Base-by-base conservation (phyloP, 2,888 invertebrate species). In the Drosophila mimica region DNA sequence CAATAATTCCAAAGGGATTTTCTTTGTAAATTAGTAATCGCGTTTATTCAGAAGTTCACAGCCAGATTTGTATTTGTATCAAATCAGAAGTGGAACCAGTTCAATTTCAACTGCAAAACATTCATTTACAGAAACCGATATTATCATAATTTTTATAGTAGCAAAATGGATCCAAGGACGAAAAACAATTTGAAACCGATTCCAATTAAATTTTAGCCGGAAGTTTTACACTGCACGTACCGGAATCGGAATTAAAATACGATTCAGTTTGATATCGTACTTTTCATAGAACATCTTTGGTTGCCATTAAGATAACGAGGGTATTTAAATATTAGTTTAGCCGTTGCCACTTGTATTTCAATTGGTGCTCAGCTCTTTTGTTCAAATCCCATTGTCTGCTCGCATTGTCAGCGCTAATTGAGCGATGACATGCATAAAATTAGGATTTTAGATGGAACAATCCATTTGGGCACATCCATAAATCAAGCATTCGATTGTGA, bases 391-490 rank as follows among this genome's bases (percentile, higher is more conserved):
- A 63, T 67, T 73, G 65, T 77, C 52, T 49, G 53, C 11, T 13
- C 3, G 17, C 28, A 38, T 56, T 54, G 49, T 54, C 53, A 31
- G 54, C 60, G 68, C 68, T 75, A 80, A 81, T 78, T 78, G 81
- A 71, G 78, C 60, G 48, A 66, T 73, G 67, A 63, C 74, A 81
- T 63, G 78, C 73, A 81, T 60, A 59, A 56, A 68, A 65, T 59
- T n/a, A 51, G 52, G 20, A 46, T 40, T 33, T 36, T 60, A 9
- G 34, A 25, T 5, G 9, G 34, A 28, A 56, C 17, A 56, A 46
- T 46, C 46, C 13, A n/a, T 38, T 36, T 52, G 20, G 7, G 25
- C 31, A 53, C 33, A 25, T 40, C 9, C n/a, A 46, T 51, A 59
- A 74, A 76, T 76, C 62, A 64, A 71, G 64, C 76, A 57, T 40